phyloP scores from a whole-genome alignment of 2,888 invertebrate species.

The Lordiphosa fenestrarum region DNA sequence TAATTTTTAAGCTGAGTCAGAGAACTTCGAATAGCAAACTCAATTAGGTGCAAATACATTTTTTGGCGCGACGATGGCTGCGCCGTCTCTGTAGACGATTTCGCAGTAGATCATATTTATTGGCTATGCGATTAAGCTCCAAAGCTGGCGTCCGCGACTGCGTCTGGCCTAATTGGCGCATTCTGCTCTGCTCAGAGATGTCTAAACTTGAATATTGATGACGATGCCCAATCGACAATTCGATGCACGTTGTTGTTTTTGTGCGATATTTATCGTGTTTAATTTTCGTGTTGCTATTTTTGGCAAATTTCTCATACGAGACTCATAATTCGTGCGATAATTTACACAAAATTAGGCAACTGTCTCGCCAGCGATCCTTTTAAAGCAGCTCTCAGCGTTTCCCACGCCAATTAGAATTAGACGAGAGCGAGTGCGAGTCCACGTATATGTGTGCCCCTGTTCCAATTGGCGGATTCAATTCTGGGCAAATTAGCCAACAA shows the following conservation, averaged over 20 bases:
- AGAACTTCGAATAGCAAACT: slow-evolving; percentile 38
- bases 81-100: slow-evolving; percentile 26
- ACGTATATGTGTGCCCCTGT: slow-evolving; percentile 8
- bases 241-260: slow-evolving; percentile 30
- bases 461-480: slow-evolving; percentile 29
- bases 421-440: slow-evolving; percentile 9
- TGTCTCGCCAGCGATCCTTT: slow-evolving; percentile 69
- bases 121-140: slow-evolving; percentile 45
- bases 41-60: slow-evolving; percentile 71
- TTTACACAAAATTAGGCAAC: slow-evolving; percentile 74
- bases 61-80: slow-evolving; percentile 32
- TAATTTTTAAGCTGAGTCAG: slow-evolving; percentile 72
- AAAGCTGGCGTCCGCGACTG: slow-evolving; percentile 32
- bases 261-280: slow-evolving; percentile 63
- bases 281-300: slow-evolving; percentile 60
- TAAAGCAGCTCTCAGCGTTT: slow-evolving; percentile 50
- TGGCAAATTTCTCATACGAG: slow-evolving; percentile 67
- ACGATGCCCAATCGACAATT: slow-evolving; percentile 30
- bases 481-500: slow-evolving; percentile 48
- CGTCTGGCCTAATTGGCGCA: slow-evolving; percentile 68
- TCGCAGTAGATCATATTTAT: slow-evolving; percentile 65
- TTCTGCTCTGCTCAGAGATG: slow-evolving; percentile 26
- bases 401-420: slow-evolving; percentile 71
- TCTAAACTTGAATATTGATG: slow-evolving; percentile 64
- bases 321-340: slow-evolving; percentile 75